Evolutionary conservation across 2,888 invertebrate species (phyloP), one percentile per base, ranked within the genome.

Genomic region (Xestia sexstrigata): DNA sequence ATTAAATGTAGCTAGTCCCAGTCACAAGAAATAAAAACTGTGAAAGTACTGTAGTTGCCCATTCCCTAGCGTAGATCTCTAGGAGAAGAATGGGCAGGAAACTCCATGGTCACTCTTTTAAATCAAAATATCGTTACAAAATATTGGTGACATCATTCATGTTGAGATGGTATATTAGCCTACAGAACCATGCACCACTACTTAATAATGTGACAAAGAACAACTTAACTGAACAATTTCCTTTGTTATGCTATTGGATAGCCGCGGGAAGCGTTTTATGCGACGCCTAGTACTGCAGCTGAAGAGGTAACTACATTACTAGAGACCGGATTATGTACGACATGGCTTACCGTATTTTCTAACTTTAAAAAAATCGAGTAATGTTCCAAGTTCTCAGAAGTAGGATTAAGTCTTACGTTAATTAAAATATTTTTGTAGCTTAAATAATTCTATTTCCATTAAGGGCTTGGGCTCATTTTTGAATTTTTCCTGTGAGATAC

Each of bases 251-350:
- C 52, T 52, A 52, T 52, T 23, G 35, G 69, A 39, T 52, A 35
- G 55, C 39, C 17, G 58, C n/a, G 39, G 58, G 26, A 70, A 60
- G 55, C 39, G 39, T 58, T 65, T 42, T 65, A 58, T 26, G n/a
- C n/a, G 49, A 13, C 26, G 26, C n/a, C 26, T 39, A 45, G 17
- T 45, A 39, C 65, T 42, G 15, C 58, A 26, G 26, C 7, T 15
- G 65, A 65, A 65, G 65, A 65, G 65, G 65, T 65, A 65, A 65
- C n/a, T 26, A 65, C n/a, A 17, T 65, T 17, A 62, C 20, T 35
- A 35, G 20, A 62, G 9, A 62, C 11, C 20, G 62, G 62, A 35
- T 62, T 62, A 62, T 20, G 9, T 35, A 17, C 17, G 1, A 55
- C 26, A n/a, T n/a, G n/a, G n/a, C n/a, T n/a, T n/a, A n/a, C n/a